These are phyloP conservation scores for Oreotrochilus melanogaster DNA, from an alignment of 2,113 vertebrate species.

Conservation along the genomic window DNA sequence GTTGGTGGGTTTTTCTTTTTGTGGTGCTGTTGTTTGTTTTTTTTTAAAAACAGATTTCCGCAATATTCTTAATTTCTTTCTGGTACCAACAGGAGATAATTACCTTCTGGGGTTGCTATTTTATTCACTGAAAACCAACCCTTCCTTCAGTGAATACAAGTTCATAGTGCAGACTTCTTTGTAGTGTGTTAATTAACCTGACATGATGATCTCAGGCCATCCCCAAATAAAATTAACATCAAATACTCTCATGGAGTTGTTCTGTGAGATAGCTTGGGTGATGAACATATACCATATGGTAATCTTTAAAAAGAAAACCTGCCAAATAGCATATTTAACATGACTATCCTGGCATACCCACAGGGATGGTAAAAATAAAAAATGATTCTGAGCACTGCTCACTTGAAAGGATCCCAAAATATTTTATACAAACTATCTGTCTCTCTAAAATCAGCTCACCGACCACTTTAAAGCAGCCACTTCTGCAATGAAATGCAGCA, in stretches of 20 bases:
- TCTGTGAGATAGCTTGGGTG: slow-evolving; percentile 34
- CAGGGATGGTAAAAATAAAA: slow-evolving; percentile 53
- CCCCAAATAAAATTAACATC: slow-evolving; percentile 63
- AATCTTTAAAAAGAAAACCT: slow-evolving; percentile 68
- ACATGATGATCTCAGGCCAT: slow-evolving; percentile 38
- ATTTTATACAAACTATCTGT: slow-evolving; percentile 61
- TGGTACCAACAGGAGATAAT: slow-evolving; percentile 30
- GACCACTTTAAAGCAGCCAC: slow-evolving; percentile 16
- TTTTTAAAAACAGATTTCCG: not conserved
- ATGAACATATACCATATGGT: slow-evolving; percentile 64
- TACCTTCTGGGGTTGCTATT: not conserved
- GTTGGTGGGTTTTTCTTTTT: not conserved
- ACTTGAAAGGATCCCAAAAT: slow-evolving; percentile 60
- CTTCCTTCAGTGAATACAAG: slow-evolving; percentile 49
- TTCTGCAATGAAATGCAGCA: slow-evolving; percentile 46
- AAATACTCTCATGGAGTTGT: slow-evolving; percentile 38
- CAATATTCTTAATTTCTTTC: slow-evolving; percentile 17
- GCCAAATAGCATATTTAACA: slow-evolving; percentile 43
- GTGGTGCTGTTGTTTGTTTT: fast-evolving
- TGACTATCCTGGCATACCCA: slow-evolving; percentile 25
- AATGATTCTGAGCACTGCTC: slow-evolving; percentile 55
- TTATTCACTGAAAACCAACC: slow-evolving; percentile 34
- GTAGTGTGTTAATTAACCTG: slow-evolving; percentile 67
- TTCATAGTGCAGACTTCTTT: slow-evolving; percentile 46
- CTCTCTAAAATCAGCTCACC: slow-evolving; percentile 52